A percentile compares a stretch with the other conserved stretches of the same genome.
phyloP scores from a whole-genome alignment of 92 coral and sea anemone genomes.

The Epizoanthus stellaris region DNA sequence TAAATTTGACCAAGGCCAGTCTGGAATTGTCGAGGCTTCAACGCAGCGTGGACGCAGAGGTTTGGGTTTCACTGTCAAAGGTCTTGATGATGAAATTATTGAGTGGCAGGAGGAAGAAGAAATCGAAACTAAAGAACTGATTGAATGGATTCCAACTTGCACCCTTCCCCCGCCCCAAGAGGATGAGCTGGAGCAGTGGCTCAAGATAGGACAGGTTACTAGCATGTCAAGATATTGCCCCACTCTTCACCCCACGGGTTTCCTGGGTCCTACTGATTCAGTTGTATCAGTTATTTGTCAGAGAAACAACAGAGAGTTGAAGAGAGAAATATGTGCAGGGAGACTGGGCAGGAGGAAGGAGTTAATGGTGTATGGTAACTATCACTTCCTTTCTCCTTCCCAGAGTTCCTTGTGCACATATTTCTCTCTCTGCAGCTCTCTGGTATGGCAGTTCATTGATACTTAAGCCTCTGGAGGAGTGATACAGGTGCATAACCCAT shows the following conservation, averaged over 20 bases:
- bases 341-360: too few species aligned
- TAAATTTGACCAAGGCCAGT: conserved; percentile 87
- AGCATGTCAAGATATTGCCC: background rate
- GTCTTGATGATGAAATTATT: conserved; percentile 84
- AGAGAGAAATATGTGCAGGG: too few species aligned
- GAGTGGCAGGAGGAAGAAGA: conserved; percentile 80
- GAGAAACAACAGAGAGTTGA: too few species aligned
- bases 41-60: conserved; percentile 94
- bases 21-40: conserved; percentile 87
- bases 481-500: too few species aligned
- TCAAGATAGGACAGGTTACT: conserved; percentile 81
- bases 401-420: too few species aligned
- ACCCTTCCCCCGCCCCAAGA: conserved; percentile 67
- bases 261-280: background rate
- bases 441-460: too few species aligned
- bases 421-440: too few species aligned
- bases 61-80: conserved; percentile 91
- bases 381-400: background rate
- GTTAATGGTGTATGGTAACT: too few species aligned
- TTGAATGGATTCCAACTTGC: conserved; percentile 81
- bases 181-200: conserved; percentile 89
- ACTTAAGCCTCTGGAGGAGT: too few species aligned
- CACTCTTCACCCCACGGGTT: background rate
- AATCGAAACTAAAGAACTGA: conserved; percentile 69
- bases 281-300: too few species aligned